Base-by-base conservation (phyloP, 2,888 invertebrate genomes). In the Hipparchia sbordonii region DNA sequence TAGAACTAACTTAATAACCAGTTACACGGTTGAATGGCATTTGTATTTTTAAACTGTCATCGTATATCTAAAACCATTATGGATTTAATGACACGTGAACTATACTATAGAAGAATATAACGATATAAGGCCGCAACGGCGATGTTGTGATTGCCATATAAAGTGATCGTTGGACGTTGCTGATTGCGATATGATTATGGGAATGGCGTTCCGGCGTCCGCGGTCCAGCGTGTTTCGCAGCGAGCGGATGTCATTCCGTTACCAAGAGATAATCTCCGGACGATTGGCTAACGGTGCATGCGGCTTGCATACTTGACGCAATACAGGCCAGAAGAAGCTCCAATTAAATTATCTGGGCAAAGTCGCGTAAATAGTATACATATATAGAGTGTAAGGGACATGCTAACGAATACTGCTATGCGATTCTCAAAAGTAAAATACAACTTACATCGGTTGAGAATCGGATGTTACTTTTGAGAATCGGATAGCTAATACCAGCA, bases 171-270 rank as follows among this genome's bases (percentile, higher is more conserved):
- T 8, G 6, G 23, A 54, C 39, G 39, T 39, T n/a, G n/a, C 4
- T 56, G 52, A 46, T 56, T 67, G 23, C 61, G 67, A 67, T 62
- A 72, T 72, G 72, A 67, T 73, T 73, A 71, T 71, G 67, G 62
- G 63, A 70, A 71, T 60, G 61, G 67, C 61, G 67, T 52, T 56
- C 23, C 48, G 62, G 46, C 8, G 12, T 62, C 62, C 13, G 8
- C 46, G 62, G 62, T 61, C 48, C 59, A 33, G 45, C 54, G 60
- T 62, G 52, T 51, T 65, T 33, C 65, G 33, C 65, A 10, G 33
- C 52, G 65, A 78, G 79, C 87, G 85, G 89, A 85, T 84, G 84
- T 83, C 83, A 84, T 87, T 85, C 90, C 90, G 91, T 91, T 90
- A 90, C 81, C 80, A 82, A 80, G 84, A 86, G 86, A 87, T 90